Percentiles rank a stretch among this genome's conserved stretches.
These are phyloP conservation scores for Thrips palmi DNA, from an alignment of 1,140 invertebrate genomes.

Conservation along the genomic window DNA sequence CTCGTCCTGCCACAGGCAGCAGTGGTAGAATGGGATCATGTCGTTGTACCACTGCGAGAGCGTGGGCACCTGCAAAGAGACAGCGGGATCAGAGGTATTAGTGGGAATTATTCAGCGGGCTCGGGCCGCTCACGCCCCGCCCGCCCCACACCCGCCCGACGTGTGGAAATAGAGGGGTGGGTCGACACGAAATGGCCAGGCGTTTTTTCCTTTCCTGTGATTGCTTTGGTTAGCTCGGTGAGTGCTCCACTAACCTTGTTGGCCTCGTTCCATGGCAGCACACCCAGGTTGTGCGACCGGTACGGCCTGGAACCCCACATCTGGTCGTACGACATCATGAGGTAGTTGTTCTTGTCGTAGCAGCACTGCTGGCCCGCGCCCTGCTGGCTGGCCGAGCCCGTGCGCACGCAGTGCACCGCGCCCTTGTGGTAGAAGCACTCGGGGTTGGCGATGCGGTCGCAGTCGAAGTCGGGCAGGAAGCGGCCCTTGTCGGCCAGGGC, in stretches of 20 bases:
- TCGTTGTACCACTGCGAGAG: conserved; percentile 91
- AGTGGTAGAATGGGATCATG: conserved; percentile 80
- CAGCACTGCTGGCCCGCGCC: conserved; percentile 94
- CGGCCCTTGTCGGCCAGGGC: conserved; percentile 80
- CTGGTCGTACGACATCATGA: conserved; percentile 88
- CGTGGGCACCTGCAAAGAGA: conserved; percentile 50
- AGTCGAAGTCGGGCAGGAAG: conserved; percentile 77
- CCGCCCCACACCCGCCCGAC: no score
- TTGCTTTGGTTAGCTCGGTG: conserved; percentile 2
- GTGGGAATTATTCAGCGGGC: no score
- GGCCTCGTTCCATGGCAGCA: conserved; percentile 76
- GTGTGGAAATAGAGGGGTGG: no score
- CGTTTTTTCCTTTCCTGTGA: not conserved
- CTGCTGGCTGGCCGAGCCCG: conserved; percentile 53
- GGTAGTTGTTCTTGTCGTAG: conserved; percentile 75
- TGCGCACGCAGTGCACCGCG: conserved; percentile 80
- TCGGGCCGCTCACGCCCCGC: no score
- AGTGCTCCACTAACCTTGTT: conserved; percentile 37
- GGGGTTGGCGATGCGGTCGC: conserved; percentile 80
- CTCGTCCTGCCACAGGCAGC: conserved; percentile 86
- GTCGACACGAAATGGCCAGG: no score
- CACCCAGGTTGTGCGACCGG: conserved; percentile 73
- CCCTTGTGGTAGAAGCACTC: conserved; percentile 76
- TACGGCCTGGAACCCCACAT: conserved; percentile 83
- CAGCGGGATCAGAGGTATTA: no score